Evolutionary conservation across 2,797 vertebrate genomes (phyloP), one percentile per base, ranked within the genome.

Genomic region (Pygocentrus nattereri): DNA sequence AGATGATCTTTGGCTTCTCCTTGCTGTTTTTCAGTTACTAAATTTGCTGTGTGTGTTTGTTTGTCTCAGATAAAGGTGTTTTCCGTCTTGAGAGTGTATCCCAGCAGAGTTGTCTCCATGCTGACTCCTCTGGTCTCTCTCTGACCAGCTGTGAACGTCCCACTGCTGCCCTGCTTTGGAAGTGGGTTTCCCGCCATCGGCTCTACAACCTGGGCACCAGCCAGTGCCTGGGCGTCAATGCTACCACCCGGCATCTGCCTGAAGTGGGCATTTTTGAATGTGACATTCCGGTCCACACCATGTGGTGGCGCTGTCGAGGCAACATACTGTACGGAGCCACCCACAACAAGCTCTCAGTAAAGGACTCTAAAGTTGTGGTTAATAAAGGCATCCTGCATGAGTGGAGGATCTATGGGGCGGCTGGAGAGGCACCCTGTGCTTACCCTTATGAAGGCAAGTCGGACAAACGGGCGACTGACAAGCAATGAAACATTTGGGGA

Each of bases 181-280:
- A 97, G 92, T 99, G 97, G 98, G 96, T 96, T 12, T 97, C 97
- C 52, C 92, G 92, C n/a, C 94, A 87, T 72, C 95, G 88, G 7
- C 96, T 99, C 58, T 98, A 96, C 88, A 98, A 98, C 72, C 15
- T 97, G 27, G 96, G 96, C 78, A 92, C 90, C 85, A 95, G 92
- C 49, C 87, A 84, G 47, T 99, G 97, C 77, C 93, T 99, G 0
- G 98, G 97, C 54, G 92, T 98, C 81, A 95, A 96, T 81, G 72
- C 94, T 21, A 95, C 90, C 0, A 86, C 92, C 44, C 52, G 85
- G 0, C 90, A 91, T 19, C 94, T 95, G 86, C 94, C 76, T 21
- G 82, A 95, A 0, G 86, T 98, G 4, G 86, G 90, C 25, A 90
- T 94, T 70, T 96, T 95, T 0, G 94, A 96, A 82, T 99, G 97